These are phyloP conservation scores for Corythaixoides concolor DNA, from an alignment of 2,113 vertebrate species.

Conservation along the genomic window DNA sequence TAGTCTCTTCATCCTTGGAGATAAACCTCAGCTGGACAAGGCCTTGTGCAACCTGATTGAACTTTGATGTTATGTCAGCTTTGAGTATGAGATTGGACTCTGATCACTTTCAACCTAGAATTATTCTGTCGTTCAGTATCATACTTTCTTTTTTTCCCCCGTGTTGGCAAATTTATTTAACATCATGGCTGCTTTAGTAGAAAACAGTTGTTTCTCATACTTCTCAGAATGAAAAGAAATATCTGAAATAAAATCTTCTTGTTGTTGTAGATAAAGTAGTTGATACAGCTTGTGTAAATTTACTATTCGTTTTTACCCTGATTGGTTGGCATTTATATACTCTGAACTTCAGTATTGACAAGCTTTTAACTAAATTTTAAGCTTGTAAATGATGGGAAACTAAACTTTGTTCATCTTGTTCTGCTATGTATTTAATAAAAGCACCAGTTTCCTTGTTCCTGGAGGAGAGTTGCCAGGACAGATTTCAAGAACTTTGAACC, in stretches of 20 bases:
- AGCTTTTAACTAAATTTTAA: background rate
- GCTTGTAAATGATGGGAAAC: background rate
- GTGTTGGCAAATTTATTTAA: background rate
- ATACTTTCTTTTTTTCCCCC: background rate
- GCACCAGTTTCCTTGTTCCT: background rate
- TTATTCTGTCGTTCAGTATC: background rate
- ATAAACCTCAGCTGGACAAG: background rate
- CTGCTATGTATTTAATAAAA: background rate
- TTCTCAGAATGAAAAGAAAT: background rate
- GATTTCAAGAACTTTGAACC: slow-evolving; percentile 4
- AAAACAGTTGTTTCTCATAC: background rate
- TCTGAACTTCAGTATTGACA: background rate
- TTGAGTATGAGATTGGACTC: background rate
- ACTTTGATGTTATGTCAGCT: background rate
- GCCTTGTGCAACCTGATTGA: background rate
- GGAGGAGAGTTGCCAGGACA: background rate
- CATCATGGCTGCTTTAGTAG: background rate
- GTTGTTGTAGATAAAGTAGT: background rate
- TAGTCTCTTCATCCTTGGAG: background rate
- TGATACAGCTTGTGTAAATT: background rate
- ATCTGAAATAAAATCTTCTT: background rate
- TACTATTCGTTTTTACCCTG: background rate
- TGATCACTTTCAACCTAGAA: background rate
- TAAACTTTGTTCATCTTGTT: background rate
- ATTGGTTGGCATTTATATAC: background rate